These are phyloP conservation scores for Drosophila subquinaria DNA, from an alignment of 2,888 invertebrate genomes.

Conservation along the genomic window DNA sequence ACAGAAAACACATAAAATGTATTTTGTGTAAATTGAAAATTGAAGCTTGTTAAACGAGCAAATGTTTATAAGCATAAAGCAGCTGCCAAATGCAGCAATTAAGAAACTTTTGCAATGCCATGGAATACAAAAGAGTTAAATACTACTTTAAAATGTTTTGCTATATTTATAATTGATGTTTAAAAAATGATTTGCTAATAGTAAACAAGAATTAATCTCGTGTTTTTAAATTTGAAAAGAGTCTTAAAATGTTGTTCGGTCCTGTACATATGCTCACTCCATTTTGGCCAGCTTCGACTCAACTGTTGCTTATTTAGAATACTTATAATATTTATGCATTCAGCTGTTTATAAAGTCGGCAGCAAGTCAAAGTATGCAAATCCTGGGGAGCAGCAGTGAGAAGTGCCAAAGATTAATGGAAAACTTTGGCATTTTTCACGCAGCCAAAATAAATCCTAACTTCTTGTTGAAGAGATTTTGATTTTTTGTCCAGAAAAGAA, in stretches of 20 bases:
- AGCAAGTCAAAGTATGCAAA: slow-evolving; percentile 66
- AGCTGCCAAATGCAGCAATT: background rate
- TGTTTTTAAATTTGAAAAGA: too few species aligned
- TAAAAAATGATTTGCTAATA: background rate
- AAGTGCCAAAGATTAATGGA: slow-evolving; percentile 76
- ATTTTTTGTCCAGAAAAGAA: slow-evolving; percentile 23
- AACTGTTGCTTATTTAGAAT: slow-evolving; percentile 38
- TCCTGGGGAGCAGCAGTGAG: slow-evolving; percentile 61
- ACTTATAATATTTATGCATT: slow-evolving; percentile 43
- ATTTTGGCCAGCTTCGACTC: slow-evolving; percentile 16
- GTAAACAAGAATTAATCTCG: background rate
- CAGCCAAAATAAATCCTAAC: slow-evolving; percentile 45
- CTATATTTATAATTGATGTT: background rate
- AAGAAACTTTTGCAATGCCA: background rate
- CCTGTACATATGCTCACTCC: too few species aligned
- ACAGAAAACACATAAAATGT: slow-evolving; percentile 1
- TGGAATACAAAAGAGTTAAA: background rate
- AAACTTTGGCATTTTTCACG: slow-evolving; percentile 66
- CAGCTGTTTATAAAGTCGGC: slow-evolving; percentile 55
- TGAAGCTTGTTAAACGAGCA: slow-evolving; percentile 1
- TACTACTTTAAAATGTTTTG: background rate
- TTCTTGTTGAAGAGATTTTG: slow-evolving; percentile 48
- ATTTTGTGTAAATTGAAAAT: slow-evolving; percentile 19
- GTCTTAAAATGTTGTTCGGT: too few species aligned
- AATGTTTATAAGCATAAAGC: slow-evolving; percentile 1